Conservation (phyloP, 2,113 vertebrate species). For the Eudyptes chrysolophus region DNA sequence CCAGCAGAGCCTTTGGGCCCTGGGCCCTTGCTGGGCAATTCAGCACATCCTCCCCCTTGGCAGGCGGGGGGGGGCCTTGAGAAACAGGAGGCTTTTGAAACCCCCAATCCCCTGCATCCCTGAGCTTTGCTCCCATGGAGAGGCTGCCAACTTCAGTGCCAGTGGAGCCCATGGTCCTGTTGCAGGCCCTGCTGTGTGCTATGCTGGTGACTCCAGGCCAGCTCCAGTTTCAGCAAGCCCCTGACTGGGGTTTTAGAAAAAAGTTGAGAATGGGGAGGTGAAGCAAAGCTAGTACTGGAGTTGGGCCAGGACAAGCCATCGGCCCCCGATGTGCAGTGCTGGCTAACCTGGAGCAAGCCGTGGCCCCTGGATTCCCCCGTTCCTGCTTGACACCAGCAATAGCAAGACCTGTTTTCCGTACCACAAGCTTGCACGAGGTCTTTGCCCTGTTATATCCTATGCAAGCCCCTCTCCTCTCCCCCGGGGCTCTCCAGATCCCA, state of each 20-base stretch:
- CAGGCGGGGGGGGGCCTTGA: neutral
- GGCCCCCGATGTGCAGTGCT: neutral
- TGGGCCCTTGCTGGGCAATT: neutral
- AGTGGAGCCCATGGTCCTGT: neutral
- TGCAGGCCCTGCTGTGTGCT: neutral
- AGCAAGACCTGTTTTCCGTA: neutral
- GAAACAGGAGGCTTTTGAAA: neutral
- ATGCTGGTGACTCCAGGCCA: neutral
- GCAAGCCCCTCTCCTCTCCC: slow-evolving; percentile 8
- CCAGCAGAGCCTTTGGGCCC: neutral
- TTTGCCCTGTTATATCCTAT: slow-evolving; percentile 43
- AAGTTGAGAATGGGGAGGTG: neutral
- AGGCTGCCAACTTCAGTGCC: neutral
- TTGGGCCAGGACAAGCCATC: neutral
- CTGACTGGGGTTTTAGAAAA: neutral
- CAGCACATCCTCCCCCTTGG: neutral
- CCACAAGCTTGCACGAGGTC: slow-evolving; percentile 32
- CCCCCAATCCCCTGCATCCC: no score
- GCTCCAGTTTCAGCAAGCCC: neutral
- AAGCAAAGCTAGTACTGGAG: neutral
- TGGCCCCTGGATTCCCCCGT: neutral
- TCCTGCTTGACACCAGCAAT: neutral
- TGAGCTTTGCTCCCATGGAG: neutral
- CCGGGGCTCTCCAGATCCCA: neutral
- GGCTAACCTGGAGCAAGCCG: neutral